phyloP scores from a whole-genome alignment of 2,888 invertebrate genomes.

The Argyresthia goedartella region DNA sequence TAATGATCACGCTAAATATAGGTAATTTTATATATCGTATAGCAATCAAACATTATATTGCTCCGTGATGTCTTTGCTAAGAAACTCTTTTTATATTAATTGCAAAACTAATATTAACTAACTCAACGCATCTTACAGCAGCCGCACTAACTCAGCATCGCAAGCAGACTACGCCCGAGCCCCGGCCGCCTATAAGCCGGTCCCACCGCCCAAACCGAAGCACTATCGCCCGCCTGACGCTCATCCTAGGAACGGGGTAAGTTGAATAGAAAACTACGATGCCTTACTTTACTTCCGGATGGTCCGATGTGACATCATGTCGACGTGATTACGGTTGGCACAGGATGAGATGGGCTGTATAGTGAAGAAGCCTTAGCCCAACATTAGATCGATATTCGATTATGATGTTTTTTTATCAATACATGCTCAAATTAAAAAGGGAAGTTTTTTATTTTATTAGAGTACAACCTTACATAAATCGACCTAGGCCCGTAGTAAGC shows the following conservation, averaged over 20 bases:
- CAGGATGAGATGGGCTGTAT: too few relatives aligned
- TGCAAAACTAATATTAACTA: background rate
- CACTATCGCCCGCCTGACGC: conserved; percentile 83
- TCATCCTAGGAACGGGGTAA: conserved; percentile 52
- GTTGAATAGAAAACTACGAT: conserved; percentile 8
- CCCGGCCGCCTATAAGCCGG: conserved; percentile 81
- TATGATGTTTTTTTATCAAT: too few relatives aligned
- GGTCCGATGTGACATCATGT: too few relatives aligned
- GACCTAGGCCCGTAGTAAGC: too few relatives aligned
- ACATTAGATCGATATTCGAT: too few relatives aligned
- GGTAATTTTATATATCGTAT: background rate
- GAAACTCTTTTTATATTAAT: background rate
- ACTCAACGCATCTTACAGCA: conserved; percentile 24
- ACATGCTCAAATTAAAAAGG: too few relatives aligned
- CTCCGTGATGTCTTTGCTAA: background rate
- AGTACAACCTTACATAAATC: too few relatives aligned
- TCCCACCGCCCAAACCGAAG: conserved; percentile 94
- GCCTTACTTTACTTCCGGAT: too few relatives aligned
- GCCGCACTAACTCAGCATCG: conserved; percentile 72
- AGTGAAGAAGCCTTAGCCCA: too few relatives aligned
- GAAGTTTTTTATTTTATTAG: too few relatives aligned
- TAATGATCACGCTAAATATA: background rate
- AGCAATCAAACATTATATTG: background rate
- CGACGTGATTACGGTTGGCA: too few relatives aligned
- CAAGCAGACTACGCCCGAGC: conserved; percentile 70